Evolutionary conservation across 2,888 invertebrate genomes (phyloP).

Genomic region (Sympetrum striolatum): DNA sequence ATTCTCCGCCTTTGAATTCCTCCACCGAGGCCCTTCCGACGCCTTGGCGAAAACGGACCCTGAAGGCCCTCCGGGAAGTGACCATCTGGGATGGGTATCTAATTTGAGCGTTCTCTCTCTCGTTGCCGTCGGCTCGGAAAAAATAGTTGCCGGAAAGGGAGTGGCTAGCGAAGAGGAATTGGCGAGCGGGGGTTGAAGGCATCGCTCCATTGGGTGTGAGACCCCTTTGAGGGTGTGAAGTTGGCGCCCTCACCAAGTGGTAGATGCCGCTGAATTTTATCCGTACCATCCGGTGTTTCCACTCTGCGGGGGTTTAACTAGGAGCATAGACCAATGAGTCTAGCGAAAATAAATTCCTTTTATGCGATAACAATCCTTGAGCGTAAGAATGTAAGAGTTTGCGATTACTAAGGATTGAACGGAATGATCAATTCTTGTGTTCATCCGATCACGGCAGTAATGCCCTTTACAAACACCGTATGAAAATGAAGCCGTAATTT

Average conservation of each 20-base stretch:
- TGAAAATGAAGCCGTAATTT: no score
- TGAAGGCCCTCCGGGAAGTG: constrained; percentile 15
- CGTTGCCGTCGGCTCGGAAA: not conserved
- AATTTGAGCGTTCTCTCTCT: constrained; percentile 25
- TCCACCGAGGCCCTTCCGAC: not conserved
- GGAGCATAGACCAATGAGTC: no score
- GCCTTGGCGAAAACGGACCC: constrained; percentile 14
- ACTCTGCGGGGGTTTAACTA: no score
- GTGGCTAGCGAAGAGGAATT: not conserved
- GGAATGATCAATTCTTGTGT: no score
- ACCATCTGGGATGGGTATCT: constrained; percentile 33
- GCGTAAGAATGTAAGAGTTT: no score
- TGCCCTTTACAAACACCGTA: no score
- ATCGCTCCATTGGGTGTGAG: not conserved
- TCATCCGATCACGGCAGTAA: no score
- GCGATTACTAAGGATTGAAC: no score
- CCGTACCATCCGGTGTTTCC: no score
- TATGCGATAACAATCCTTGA: no score
- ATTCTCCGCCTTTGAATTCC: not conserved
- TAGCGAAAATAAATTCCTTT: no score
- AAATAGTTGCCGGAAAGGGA: not conserved
- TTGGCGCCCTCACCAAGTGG: not conserved
- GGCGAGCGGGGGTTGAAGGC: not conserved
- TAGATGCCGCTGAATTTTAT: not conserved
- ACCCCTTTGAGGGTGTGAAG: not conserved